phyloP scores from a whole-genome alignment of 2,888 invertebrate genomes.

The Himalopsyche japonica region DNA sequence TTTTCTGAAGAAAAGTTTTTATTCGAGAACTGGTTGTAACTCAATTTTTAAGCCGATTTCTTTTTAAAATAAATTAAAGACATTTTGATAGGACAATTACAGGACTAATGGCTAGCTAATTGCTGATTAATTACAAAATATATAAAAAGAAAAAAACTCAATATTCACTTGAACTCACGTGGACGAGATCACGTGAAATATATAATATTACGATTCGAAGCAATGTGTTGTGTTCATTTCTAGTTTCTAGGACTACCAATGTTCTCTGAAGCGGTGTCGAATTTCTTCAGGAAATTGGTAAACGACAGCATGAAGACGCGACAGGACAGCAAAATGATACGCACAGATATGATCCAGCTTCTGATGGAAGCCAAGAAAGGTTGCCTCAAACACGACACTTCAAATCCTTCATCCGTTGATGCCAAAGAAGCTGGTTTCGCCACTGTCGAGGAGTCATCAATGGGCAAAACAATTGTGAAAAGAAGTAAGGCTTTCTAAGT shows the following conservation, averaged over 20 bases:
- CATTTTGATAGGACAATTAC: too few relatives aligned
- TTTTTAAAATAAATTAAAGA: too few relatives aligned
- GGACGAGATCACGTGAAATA: too few relatives aligned
- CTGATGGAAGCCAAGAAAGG: constrained; percentile 60
- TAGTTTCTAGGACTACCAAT: not conserved
- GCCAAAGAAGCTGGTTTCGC: constrained; percentile 50
- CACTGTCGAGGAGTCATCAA: constrained; percentile 51
- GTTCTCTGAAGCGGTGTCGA: not conserved
- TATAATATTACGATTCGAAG: too few relatives aligned
- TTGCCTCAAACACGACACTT: constrained; percentile 42
- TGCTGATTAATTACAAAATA: too few relatives aligned
- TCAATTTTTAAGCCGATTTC: too few relatives aligned
- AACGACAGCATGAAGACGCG: constrained; percentile 9
- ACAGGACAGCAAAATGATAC: constrained; percentile 45
- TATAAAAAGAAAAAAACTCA: too few relatives aligned
- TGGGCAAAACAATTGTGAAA: constrained; percentile 46
- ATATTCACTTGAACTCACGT: too few relatives aligned
- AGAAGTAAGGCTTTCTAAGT: constrained; percentile 43
- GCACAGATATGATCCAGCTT: constrained; percentile 61
- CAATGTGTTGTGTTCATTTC: too few relatives aligned
- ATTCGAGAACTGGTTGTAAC: too few relatives aligned
- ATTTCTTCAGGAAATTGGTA: constrained; percentile 12
- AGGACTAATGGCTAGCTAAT: too few relatives aligned
- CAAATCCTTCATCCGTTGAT: constrained; percentile 38
- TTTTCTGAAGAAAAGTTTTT: too few relatives aligned